Base-by-base conservation (phyloP, 2,797 vertebrate species). In the Brachymystax lenok region DNA sequence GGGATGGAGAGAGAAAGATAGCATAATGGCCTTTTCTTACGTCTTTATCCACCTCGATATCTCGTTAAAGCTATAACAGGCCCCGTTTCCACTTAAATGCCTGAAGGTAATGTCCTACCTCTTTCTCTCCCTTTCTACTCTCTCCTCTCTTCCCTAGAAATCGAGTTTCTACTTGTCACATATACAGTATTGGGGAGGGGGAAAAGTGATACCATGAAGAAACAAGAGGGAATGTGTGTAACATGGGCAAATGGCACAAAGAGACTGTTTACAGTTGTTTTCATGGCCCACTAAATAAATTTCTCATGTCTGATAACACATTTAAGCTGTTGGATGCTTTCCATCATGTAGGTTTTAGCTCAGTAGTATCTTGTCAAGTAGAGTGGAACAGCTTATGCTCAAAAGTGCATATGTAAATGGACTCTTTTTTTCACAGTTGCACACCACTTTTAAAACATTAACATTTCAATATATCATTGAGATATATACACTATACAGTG, bases 1-100 rank as follows among this genome's bases (percentile, higher is more conserved):
- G 35, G 84, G 77, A 80, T n/a, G 51, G 77, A 79, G 84, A 88
- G 85, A 89, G 86, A 91, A 84, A 89, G 87, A 87, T 13, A 46
- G 92, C 87, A 98, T 95, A 98, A 98, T 94, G 93, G 95, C 81
- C 91, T 95, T 96, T 97, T 97, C 95, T 96, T 95, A 88, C 76
- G 83, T 90, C 86, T 93, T 93, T 95, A 93, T 95, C 94, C 91
- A 87, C 86, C 87, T 87, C 88, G 84, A 89, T 94, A 94, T 94
- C 92, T 93, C 77, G 84, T 88, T 86, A 90, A 92, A 92, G 92
- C 91, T 92, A 92, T 93, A 90, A 92, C 92, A 90, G 89, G 86
- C 88, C 88, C 88, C 82, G 83, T 91, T 92, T 91, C 90, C 87
- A 88, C 87, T 90, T 92, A 92, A 92, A 91, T 90, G 86, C 86